phyloP scores from a whole-genome alignment of 64 coral and sea anemone species.

The Montipora capricornis region DNA sequence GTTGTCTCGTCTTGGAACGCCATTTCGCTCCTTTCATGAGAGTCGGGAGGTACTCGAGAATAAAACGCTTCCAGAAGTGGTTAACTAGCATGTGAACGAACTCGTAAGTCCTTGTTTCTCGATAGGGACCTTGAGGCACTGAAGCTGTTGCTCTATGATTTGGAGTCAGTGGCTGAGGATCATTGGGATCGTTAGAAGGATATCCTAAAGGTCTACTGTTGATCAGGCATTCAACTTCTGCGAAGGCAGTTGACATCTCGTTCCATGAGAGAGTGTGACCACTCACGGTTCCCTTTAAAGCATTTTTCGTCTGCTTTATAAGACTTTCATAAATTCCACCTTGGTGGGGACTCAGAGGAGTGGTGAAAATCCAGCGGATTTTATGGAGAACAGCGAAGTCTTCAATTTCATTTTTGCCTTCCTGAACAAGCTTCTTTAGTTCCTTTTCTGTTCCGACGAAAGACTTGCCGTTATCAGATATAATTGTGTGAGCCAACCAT shows the following conservation, averaged over 20 bases:
- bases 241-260: slow-evolving; percentile 23
- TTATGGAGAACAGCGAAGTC: slow-evolving; percentile 6
- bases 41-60: too few species aligned
- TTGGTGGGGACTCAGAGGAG: too few species aligned
- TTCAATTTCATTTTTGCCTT: slow-evolving; percentile 26
- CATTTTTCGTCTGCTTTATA: slow-evolving; percentile 31
- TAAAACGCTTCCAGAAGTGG: too few species aligned
- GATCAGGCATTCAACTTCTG: too few species aligned
- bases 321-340: not conserved
- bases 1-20: too few species aligned
- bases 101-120: not conserved
- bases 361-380: too few species aligned
- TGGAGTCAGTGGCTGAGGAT: not conserved
- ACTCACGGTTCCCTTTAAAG: not conserved
- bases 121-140: not conserved
- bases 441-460: slow-evolving; percentile 43
- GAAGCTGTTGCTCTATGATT: slow-evolving; percentile 19
- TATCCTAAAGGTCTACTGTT: slow-evolving; percentile 44
- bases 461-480: slow-evolving; percentile 37
- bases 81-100: too few species aligned
- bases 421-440: slow-evolving; percentile 19
- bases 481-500: not conserved
- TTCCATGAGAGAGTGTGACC: slow-evolving; percentile 18
- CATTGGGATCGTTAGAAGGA: not conserved
- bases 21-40: too few species aligned